phyloP scores from a whole-genome alignment of 2,113 vertebrate genomes.

The Pelmatolapia mariae region DNA sequence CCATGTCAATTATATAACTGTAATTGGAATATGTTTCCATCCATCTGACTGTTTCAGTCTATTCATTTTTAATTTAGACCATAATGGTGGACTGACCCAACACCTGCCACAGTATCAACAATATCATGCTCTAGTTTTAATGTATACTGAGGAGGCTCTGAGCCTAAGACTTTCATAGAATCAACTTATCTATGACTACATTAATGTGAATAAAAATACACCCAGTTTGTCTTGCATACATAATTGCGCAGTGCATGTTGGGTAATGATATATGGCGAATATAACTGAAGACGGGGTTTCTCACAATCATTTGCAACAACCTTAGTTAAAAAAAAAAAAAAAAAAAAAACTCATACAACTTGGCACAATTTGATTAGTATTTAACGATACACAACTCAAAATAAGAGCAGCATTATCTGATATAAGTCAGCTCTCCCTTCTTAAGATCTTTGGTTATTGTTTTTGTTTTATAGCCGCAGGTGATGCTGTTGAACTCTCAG shows the following conservation, averaged over 20 bases:
- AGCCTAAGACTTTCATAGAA: background rate
- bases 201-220: background rate
- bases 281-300: background rate
- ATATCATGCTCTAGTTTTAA: background rate
- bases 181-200: fast-evolving
- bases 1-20: background rate
- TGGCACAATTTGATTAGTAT: background rate
- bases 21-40: background rate
- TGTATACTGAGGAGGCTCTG: background rate
- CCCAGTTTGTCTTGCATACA: background rate
- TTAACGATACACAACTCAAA: background rate
- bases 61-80: background rate
- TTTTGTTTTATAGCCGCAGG: background rate
- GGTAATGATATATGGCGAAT: background rate
- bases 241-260: background rate
- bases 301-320: background rate
- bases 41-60: background rate
- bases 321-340: background rate
- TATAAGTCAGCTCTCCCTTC: background rate
- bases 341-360: background rate
- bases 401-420: background rate
- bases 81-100: background rate
- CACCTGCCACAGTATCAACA: background rate
- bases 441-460: background rate
- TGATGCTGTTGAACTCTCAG: background rate